A percentile compares a stretch with the other conserved stretches of the same genome.
Conservation (phyloP, 2,888 invertebrate species). For the Boloria euphrosyne region DNA sequence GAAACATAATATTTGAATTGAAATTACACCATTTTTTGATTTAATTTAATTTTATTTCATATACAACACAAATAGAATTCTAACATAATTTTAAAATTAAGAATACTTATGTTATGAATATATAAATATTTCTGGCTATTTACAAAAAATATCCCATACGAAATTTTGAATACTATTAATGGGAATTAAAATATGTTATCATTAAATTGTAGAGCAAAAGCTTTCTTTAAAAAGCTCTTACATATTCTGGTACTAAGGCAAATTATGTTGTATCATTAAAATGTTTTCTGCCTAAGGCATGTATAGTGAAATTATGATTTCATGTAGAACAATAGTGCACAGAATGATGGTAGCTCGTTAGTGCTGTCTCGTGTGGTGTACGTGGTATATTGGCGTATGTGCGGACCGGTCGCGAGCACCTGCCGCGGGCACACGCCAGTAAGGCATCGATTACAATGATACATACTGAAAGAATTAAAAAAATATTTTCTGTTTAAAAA, state of each 20-base stretch:
- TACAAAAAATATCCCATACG: no score
- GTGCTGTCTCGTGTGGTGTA: constrained; percentile 26
- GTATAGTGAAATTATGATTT: constrained; percentile 37
- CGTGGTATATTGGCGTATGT: constrained; percentile 42
- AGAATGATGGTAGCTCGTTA: constrained; percentile 39
- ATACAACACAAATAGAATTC: no score
- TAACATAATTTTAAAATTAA: no score
- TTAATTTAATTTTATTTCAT: no score
- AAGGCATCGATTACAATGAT: constrained; percentile 52
- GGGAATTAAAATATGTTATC: no score
- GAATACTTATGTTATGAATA: no score
- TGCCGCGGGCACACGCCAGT: constrained; percentile 78
- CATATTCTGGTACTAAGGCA: constrained; percentile 9
- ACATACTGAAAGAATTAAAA: background rate
- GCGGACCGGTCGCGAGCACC: constrained; percentile 64
- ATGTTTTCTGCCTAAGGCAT: constrained; percentile 18
- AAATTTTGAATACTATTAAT: no score
- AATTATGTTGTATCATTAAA: constrained; percentile 25
- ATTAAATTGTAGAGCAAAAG: background rate
- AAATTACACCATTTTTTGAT: no score
- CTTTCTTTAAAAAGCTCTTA: background rate
- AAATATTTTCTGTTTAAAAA: background rate
- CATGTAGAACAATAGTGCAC: constrained; percentile 38
- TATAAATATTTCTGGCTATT: no score
- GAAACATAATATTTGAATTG: no score